These are phyloP conservation scores for Ips nitidus DNA, from an alignment of 1,140 invertebrate species.

Conservation along the genomic window DNA sequence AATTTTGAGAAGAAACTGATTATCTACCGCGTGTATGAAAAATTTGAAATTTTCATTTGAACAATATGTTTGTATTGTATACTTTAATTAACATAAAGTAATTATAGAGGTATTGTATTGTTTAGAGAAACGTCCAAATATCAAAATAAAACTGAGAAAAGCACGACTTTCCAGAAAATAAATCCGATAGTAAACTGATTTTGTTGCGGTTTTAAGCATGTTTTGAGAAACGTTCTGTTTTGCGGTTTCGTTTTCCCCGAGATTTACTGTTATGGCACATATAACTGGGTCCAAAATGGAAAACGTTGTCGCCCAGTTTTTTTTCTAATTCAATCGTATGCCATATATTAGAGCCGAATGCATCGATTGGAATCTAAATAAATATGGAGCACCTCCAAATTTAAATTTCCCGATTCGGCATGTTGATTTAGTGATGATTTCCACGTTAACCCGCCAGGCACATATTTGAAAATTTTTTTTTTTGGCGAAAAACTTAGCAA, in stretches of 20 bases:
- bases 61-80: too few species aligned
- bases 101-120: too few species aligned
- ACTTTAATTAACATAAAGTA: too few species aligned
- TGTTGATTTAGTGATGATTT: constrained; percentile 1
- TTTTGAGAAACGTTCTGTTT: constrained; percentile 1
- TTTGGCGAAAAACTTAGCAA: background rate
- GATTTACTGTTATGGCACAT: constrained; percentile 3
- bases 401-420: background rate
- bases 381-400: background rate
- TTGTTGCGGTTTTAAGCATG: background rate
- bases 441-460: background rate
- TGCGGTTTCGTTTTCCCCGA: background rate
- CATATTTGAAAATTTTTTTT: background rate
- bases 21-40: too few species aligned
- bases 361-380: constrained; percentile 1
- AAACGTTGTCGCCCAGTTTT: background rate
- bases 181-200: too few species aligned
- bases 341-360: background rate
- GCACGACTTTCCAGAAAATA: too few species aligned
- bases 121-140: too few species aligned
- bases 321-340: background rate
- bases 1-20: too few species aligned
- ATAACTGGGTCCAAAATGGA: background rate
- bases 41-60: too few species aligned
- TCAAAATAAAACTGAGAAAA: too few species aligned